These are phyloP conservation scores for Uria aalge DNA, from an alignment of 2,113 vertebrate genomes.

Conservation along the genomic window DNA sequence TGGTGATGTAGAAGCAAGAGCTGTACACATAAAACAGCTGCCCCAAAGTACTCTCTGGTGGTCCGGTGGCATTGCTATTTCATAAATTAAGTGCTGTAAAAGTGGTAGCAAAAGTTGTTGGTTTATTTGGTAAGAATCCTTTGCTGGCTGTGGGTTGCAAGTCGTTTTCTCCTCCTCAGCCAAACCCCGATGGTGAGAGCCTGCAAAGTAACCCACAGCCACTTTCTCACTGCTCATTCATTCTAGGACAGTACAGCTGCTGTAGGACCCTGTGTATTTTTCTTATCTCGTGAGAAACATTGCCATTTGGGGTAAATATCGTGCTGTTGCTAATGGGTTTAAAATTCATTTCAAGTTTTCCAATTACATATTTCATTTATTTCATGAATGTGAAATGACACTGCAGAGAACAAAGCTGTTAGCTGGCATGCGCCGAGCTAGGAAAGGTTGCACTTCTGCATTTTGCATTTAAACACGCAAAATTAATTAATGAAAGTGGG, in stretches of 20 bases:
- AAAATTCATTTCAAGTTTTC: slow-evolving; percentile 56
- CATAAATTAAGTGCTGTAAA: not conserved
- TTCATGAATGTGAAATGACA: slow-evolving; percentile 45
- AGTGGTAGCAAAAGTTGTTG: not conserved
- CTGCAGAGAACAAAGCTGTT: not conserved
- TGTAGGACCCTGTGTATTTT: not conserved
- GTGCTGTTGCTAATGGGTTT: slow-evolving; percentile 18
- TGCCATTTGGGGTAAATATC: not conserved
- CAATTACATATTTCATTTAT: slow-evolving; percentile 62
- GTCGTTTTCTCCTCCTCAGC: not conserved
- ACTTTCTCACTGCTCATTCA: not conserved
- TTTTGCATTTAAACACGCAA: not conserved
- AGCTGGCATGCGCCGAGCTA: not conserved
- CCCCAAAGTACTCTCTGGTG: not conserved
- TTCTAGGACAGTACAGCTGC: not conserved
- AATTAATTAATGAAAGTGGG: not conserved
- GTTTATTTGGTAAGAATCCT: not conserved
- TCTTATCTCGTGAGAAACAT: slow-evolving; percentile 15
- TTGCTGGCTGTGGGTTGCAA: not conserved
- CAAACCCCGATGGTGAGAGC: not conserved
- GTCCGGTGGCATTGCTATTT: not conserved
- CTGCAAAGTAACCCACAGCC: not conserved
- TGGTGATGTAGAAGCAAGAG: not conserved
- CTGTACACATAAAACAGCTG: not conserved
- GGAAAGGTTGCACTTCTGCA: not conserved